Evolutionary conservation across 1,140 invertebrate genomes (phyloP).

Genomic region (Panulirus ornatus): DNA sequence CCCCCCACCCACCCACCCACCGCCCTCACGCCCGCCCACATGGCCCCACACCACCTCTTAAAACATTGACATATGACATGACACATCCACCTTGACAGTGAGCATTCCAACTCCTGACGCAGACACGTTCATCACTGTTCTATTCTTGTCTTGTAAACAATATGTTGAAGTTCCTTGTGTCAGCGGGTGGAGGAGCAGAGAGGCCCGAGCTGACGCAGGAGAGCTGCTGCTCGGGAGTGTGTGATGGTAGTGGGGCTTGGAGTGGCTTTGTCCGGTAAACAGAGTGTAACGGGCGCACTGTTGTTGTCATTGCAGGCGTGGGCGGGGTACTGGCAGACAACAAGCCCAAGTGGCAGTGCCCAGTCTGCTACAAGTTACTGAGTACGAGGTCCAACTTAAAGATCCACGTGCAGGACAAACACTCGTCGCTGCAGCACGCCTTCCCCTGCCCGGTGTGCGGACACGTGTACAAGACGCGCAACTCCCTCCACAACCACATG

Average conservation of each 20-base stretch:
- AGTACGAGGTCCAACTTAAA: constrained; percentile 74
- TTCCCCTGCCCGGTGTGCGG: constrained; percentile 73
- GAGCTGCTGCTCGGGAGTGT: background rate
- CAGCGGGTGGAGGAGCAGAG: background rate
- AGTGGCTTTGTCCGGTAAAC: constrained; percentile 20
- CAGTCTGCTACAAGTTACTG: constrained; percentile 74
- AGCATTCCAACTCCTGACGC: too few relatives aligned
- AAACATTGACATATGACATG: background rate
- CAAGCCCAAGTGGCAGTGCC: constrained; percentile 77
- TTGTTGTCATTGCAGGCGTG: constrained; percentile 70
- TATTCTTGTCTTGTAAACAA: background rate
- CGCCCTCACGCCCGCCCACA: background rate
- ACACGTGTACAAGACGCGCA: constrained; percentile 73
- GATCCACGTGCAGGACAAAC: constrained; percentile 74
- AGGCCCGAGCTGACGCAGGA: background rate
- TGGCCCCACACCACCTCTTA: background rate
- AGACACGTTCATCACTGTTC: too few relatives aligned
- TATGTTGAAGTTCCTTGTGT: too few relatives aligned
- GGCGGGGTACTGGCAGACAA: constrained; percentile 53
- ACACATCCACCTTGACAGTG: background rate
- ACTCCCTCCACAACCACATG: constrained; percentile 75
- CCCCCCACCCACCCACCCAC: constrained; percentile 26
- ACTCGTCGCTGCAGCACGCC: constrained; percentile 73
- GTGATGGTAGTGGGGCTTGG: background rate
- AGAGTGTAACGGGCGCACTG: constrained; percentile 45